phyloP scores from a whole-genome alignment of 2,888 invertebrate species.

The Synergus laeviventris region DNA sequence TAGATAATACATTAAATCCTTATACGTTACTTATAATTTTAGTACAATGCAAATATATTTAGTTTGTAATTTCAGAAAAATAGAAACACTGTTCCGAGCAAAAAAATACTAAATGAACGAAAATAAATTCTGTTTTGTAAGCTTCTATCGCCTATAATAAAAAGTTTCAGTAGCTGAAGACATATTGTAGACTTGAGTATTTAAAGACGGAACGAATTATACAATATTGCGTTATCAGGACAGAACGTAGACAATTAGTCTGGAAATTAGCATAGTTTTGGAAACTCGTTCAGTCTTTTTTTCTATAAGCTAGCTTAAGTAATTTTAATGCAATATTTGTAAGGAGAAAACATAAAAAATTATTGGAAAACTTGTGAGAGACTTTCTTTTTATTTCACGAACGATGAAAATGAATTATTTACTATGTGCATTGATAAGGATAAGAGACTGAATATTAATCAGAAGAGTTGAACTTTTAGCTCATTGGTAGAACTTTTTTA shows the following conservation, averaged over 20 bases:
- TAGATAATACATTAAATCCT: background rate
- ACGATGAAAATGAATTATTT: background rate
- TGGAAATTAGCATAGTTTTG: too few species aligned
- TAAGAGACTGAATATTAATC: conserved; percentile 16
- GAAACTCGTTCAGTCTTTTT: too few species aligned
- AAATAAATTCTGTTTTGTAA: background rate
- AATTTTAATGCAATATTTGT: background rate
- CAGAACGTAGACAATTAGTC: too few species aligned
- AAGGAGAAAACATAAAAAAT: background rate
- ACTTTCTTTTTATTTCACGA: background rate
- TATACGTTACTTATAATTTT: background rate
- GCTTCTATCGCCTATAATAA: background rate
- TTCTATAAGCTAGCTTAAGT: too few species aligned
- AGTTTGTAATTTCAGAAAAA: background rate
- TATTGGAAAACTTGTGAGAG: background rate
- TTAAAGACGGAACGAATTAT: too few species aligned
- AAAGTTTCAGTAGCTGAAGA: too few species aligned
- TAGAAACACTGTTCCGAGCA: background rate
- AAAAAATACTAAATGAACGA: background rate
- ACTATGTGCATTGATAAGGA: conserved; percentile 8
- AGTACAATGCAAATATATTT: conserved; percentile 22
- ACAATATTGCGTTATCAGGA: too few species aligned
- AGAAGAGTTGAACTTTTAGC: conserved; percentile 15
- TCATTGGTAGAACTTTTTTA: conserved; percentile 16
- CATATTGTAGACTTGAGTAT: too few species aligned